Base-by-base conservation (phyloP, 2,888 invertebrate species). In the Diarsia mendica region DNA sequence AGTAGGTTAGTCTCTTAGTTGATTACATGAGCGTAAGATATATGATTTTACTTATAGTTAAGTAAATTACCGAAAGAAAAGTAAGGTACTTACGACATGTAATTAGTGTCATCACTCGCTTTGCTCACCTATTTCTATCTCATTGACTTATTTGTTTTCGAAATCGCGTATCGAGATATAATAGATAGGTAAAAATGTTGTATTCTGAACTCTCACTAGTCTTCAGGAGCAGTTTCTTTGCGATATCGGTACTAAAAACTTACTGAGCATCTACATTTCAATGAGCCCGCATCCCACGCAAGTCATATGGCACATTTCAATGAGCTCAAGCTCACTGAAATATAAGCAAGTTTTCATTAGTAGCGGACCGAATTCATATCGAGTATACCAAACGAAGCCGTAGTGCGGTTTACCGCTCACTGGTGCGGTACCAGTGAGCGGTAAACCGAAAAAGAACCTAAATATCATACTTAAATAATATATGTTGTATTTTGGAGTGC, bases 391-490 rank as follows among this genome's bases (percentile, higher is more conserved):
- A 60, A 79, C 64, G 39, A 46, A 60, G 67, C 44, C n/a, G 49
- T 65, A 78, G 66, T 51, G 74, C 65, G 67, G 20, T 28, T 28
- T 28, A 28, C 28, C 28, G 28, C 28, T 28, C 2, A 28, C 28
- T 28, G 28, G 28, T 28, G 2, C 20, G 39, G 68, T 66, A 55
- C 44, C 75, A 66, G 80, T 5, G 48, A 79, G 75, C 75, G 68
- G 80, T 66, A 44, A 46, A 61, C 80, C 80, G 61, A 75, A 74
- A 69, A 74, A 75, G 49, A 55, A 80, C 65, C 60, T 51, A 69
- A 79, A 79, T 79, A 80, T 79, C 13, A 69, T 79, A 72, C 55
- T 58, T 55, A 68, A 68, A 68, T 69, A 72, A 80, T 63, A 65
- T 66, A 77, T 77, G 65, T 69, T 49, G 51, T 69, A 81, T 77